Conservation (phyloP, 2,797 vertebrate species). For the Syndactyla subalaris region DNA sequence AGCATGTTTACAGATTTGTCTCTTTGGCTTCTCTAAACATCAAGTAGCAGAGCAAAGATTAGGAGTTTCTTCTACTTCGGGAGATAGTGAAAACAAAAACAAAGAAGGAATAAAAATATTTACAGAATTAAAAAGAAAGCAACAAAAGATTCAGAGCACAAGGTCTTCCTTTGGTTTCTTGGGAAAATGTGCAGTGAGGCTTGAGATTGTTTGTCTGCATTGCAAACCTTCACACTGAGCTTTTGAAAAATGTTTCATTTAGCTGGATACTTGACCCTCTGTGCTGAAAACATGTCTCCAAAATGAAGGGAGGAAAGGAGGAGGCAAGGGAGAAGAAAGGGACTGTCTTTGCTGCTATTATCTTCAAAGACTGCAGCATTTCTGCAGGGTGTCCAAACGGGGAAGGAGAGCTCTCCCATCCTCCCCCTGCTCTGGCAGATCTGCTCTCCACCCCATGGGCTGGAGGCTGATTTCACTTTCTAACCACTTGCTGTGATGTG, state of each 20-base stretch:
- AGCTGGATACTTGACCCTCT: slow-evolving; percentile 23
- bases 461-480: not conserved
- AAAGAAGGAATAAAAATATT: not conserved
- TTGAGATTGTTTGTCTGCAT: not conserved
- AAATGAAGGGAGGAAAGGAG: slow-evolving; percentile 29
- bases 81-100: not conserved
- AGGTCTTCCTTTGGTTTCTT: not conserved
- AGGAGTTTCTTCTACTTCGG: not conserved
- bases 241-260: slow-evolving; percentile 48
- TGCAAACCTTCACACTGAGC: not conserved
- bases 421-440: not conserved
- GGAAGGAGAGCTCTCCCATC: slow-evolving; percentile 7
- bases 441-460: not conserved
- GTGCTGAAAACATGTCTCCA: not conserved
- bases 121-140: not conserved
- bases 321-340: slow-evolving; percentile 15
- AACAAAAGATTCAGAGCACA: not conserved
- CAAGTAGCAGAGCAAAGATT: slow-evolving; percentile 33
- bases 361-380: not conserved
- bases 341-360: not conserved
- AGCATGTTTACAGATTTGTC: slow-evolving; percentile 9
- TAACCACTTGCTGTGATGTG: not conserved
- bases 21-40: slow-evolving; percentile 36
- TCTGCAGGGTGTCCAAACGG: not conserved
- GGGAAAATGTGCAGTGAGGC: slow-evolving; percentile 2